phyloP scores from a whole-genome alignment of 2,113 vertebrate genomes.

The Pycnonotus jocosus region DNA sequence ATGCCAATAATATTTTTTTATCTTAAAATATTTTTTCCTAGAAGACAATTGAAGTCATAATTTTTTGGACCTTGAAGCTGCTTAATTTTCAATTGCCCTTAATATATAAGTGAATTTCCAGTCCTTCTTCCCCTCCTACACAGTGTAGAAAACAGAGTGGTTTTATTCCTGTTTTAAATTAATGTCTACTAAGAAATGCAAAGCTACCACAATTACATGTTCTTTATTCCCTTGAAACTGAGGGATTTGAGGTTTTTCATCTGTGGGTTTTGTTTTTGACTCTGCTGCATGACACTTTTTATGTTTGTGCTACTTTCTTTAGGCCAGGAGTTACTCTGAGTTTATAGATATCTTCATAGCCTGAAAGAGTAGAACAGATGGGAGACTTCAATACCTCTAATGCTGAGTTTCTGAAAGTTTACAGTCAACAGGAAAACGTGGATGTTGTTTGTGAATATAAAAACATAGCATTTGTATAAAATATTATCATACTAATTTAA shows the following conservation, averaged over 20 bases:
- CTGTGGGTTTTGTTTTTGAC: not conserved
- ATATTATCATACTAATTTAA: not conserved
- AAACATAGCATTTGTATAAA: not conserved
- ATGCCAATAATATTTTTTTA: not conserved
- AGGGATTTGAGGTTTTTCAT: not conserved
- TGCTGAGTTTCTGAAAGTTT: not conserved
- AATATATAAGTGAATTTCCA: not conserved
- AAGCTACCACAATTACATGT: not conserved
- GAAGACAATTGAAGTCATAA: not conserved
- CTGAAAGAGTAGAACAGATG: not conserved
- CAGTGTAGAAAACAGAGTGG: fast-evolving
- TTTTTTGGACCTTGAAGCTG: not conserved
- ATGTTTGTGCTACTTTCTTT: not conserved
- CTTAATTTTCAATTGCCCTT: not conserved
- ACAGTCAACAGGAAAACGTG: not conserved
- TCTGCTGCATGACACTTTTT: not conserved
- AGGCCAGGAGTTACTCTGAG: not conserved
- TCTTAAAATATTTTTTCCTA: not conserved
- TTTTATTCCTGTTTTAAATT: not conserved
- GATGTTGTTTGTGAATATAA: not conserved
- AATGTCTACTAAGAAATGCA: not conserved
- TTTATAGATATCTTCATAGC: not conserved
- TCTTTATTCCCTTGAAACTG: not conserved
- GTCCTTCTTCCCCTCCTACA: not conserved
- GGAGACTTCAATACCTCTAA: not conserved